Evolutionary conservation across 2,888 invertebrate species (phyloP).

Genomic region (Noctua comes): DNA sequence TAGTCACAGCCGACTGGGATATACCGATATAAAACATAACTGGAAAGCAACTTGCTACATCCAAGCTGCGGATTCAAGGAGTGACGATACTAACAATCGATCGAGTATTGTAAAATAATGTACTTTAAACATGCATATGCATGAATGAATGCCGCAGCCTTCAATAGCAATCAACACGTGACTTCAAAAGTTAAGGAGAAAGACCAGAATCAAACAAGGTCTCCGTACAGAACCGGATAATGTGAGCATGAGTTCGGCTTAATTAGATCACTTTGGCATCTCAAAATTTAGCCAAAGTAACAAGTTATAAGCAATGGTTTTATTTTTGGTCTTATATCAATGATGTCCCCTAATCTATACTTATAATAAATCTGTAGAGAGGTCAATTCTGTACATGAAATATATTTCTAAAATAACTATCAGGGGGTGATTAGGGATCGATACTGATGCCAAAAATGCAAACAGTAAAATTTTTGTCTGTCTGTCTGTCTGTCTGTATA

Average conservation of each 20-base stretch:
- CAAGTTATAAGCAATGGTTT: slow-evolving; percentile 2
- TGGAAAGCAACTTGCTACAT: slow-evolving; percentile 40
- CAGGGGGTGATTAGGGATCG: too few relatives aligned
- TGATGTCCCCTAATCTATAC: slow-evolving; percentile 44
- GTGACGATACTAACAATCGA: slow-evolving; percentile 50
- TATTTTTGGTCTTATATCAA: slow-evolving; percentile 24
- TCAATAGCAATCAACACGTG: slow-evolving; percentile 46
- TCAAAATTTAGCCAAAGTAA: slow-evolving; percentile 61
- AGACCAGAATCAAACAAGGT: slow-evolving; percentile 45
- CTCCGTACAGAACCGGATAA: slow-evolving; percentile 41
- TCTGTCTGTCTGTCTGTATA: too few relatives aligned
- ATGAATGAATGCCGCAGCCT: slow-evolving; percentile 48
- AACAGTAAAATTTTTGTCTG: too few relatives aligned
- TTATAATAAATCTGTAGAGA: too few relatives aligned
- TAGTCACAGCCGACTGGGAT: slow-evolving; percentile 35
- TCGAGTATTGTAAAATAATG: slow-evolving; percentile 52
- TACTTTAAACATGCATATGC: slow-evolving; percentile 51
- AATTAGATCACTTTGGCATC: slow-evolving; percentile 44
- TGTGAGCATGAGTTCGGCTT: slow-evolving; percentile 28
- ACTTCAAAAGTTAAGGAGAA: slow-evolving; percentile 41
- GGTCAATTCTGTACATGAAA: too few relatives aligned
- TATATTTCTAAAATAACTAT: too few relatives aligned
- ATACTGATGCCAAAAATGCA: too few relatives aligned
- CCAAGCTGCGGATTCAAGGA: slow-evolving; percentile 44
- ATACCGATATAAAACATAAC: slow-evolving; percentile 42